Conservation (phyloP, 1,140 invertebrate genomes). For the Leptonema lineaticorne region DNA sequence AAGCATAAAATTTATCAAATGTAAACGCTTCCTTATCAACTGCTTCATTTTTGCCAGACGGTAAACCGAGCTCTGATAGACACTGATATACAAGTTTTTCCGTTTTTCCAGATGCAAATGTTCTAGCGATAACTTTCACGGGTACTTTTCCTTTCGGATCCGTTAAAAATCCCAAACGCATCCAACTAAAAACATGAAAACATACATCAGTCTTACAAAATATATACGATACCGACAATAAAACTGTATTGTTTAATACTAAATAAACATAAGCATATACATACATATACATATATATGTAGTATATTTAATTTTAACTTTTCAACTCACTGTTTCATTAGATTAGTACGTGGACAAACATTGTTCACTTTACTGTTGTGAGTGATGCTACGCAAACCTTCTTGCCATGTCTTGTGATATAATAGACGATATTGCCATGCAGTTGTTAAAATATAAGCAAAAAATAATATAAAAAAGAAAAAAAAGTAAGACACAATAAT, state of each 20-base stretch:
- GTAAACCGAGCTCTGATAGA: constrained; percentile 88
- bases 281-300: no score
- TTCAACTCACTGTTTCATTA: constrained; percentile 96
- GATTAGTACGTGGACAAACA: constrained; percentile 89
- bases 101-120: constrained; percentile 96
- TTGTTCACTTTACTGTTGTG: constrained; percentile 98
- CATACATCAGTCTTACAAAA: neutral
- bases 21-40: constrained; percentile 95
- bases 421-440: constrained; percentile 46
- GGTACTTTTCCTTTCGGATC: constrained; percentile 96
- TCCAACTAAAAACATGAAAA: constrained; percentile 80
- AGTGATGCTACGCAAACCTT: constrained; percentile 82
- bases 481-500: neutral
- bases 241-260: no score
- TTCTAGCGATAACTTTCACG: constrained; percentile 93
- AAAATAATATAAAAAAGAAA: constrained; percentile 3
- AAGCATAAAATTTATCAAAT: constrained; percentile 97
- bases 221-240: neutral
- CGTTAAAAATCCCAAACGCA: constrained; percentile 89
- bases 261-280: no score
- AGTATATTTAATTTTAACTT: neutral
- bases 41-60: constrained; percentile 94
- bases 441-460: constrained; percentile 44
- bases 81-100: constrained; percentile 98
- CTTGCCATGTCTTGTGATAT: constrained; percentile 83